These are phyloP conservation scores for Pangasianodon gigas DNA, from an alignment of 2,113 vertebrate genomes.

Conservation along the genomic window DNA sequence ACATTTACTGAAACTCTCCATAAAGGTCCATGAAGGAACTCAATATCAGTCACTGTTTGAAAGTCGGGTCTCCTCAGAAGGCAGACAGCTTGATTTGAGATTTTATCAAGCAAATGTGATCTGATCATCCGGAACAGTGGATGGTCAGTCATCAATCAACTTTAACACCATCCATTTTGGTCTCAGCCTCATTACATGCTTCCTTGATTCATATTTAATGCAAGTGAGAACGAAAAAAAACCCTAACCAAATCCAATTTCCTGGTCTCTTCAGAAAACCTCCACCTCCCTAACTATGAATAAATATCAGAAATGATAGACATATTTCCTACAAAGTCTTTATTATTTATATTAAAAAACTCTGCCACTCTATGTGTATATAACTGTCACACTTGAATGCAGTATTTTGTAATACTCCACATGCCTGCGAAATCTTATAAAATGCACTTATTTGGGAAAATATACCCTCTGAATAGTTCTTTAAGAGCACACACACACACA, in stretches of 20 bases:
- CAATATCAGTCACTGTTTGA: constrained; percentile 27
- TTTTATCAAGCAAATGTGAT: constrained; percentile 53
- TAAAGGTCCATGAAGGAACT: constrained; percentile 26
- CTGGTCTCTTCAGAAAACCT: constrained; percentile 56
- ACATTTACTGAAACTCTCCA: constrained; percentile 17
- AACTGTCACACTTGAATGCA: constrained; percentile 34
- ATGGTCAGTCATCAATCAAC: constrained; percentile 57
- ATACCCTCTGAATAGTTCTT: background rate
- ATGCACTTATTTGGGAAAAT: background rate
- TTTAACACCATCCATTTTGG: constrained; percentile 55
- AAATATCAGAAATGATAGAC: constrained; percentile 58
- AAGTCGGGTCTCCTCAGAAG: constrained; percentile 34
- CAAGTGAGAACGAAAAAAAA: constrained; percentile 50
- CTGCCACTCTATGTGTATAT: constrained; percentile 31
- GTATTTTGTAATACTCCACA: constrained; percentile 26
- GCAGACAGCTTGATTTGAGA: constrained; percentile 49
- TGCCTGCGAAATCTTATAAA: constrained; percentile 20
- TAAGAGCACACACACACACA: background rate
- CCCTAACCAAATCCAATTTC: constrained; percentile 52
- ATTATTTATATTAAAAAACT: constrained; percentile 40
- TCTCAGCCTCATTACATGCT: constrained; percentile 53
- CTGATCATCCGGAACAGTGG: constrained; percentile 54
- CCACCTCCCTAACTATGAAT: constrained; percentile 56
- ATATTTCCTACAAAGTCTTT: constrained; percentile 44
- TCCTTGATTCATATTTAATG: constrained; percentile 60